Evolutionary conservation across 1,140 invertebrate species (phyloP).

Genomic region (Drosophila erecta): DNA sequence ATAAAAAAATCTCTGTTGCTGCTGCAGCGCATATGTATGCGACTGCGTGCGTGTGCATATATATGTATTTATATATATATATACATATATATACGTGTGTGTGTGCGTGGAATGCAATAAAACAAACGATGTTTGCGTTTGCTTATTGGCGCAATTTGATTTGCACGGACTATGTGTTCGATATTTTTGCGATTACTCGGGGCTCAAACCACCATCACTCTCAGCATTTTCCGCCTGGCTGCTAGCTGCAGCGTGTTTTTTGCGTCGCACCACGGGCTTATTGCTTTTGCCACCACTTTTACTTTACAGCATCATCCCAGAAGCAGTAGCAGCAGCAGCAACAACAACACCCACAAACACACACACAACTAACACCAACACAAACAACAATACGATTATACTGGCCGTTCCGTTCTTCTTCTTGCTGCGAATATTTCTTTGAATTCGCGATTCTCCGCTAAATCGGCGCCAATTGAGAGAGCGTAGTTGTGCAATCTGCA

Average conservation of each 20-base stretch:
- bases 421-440: conserved; percentile 30
- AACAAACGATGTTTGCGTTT: conserved; percentile 52
- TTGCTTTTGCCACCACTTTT: conserved; percentile 40
- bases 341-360: conserved; percentile 17
- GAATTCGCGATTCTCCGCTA: conserved; percentile 26
- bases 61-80: background rate
- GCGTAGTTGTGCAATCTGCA: conserved; percentile 2
- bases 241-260: conserved; percentile 30
- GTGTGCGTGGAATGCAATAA: conserved; percentile 47
- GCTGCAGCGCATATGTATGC: conserved; percentile 43
- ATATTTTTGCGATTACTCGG: conserved; percentile 22
- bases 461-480: conserved; percentile 1
- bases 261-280: conserved; percentile 28
- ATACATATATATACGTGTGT: background rate
- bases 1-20: conserved; percentile 78
- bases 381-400: conserved; percentile 37
- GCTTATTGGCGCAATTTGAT: conserved; percentile 81
- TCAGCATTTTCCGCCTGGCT: conserved; percentile 6
- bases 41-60: conserved; percentile 29
- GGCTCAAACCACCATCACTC: conserved; percentile 18
- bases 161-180: conserved; percentile 50
- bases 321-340: conserved; percentile 16
- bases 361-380: conserved; percentile 26
- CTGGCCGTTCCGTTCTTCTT: conserved; percentile 32
- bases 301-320: conserved; percentile 35